phyloP scores from a whole-genome alignment of 1,140 invertebrate species.

The Plectrocnemia conspersa region DNA sequence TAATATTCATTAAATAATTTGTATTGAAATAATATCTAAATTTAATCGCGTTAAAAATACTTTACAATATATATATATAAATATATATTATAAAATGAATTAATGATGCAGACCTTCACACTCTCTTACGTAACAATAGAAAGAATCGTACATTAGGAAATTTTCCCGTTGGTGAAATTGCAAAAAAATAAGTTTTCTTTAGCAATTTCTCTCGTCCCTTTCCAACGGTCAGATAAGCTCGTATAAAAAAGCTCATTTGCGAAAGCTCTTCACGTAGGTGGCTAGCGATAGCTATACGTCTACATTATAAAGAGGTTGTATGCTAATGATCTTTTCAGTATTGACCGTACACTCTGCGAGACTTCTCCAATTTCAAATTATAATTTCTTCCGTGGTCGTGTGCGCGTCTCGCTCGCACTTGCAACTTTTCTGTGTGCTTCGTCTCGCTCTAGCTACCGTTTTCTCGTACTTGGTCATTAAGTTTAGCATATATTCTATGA shows the following conservation, averaged over 20 bases:
- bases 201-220: constrained; percentile 22
- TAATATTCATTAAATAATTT: no score
- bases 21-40: no score
- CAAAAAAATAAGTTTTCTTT: constrained; percentile 24
- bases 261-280: constrained; percentile 19
- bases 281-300: constrained; percentile 6
- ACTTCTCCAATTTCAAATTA: constrained; percentile 36
- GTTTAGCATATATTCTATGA: constrained; percentile 29
- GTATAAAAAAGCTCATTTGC: constrained; percentile 35
- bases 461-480: constrained; percentile 23
- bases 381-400: constrained; percentile 28
- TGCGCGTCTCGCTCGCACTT: constrained; percentile 9
- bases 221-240: constrained; percentile 22
- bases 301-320: constrained; percentile 27
- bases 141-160: no score
- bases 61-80: no score
- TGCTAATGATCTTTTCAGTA: constrained; percentile 36
- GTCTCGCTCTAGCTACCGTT: constrained; percentile 1
- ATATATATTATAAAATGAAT: no score
- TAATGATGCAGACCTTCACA: no score
- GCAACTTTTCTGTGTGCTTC: not conserved
- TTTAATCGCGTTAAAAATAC: no score
- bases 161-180: constrained; percentile 18
- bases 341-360: constrained; percentile 30
- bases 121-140: no score